phyloP scores from a whole-genome alignment of 2,888 invertebrate species.

The Philonicus albiceps region DNA sequence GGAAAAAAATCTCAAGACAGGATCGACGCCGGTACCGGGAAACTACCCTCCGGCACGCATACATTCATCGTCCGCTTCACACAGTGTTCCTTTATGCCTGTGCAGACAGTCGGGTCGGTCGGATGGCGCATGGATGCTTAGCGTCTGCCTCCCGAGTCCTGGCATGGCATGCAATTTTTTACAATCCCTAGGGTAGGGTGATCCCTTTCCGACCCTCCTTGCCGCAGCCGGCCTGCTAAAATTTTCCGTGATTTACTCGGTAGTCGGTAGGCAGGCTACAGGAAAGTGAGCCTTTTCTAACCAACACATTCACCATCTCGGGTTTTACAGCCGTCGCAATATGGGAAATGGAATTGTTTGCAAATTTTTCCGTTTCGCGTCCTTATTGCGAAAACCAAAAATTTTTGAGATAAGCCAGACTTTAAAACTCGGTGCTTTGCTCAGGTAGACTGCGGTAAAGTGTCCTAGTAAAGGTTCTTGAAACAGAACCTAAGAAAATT shows the following conservation, averaged over 20 bases:
- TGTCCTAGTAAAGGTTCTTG: background rate
- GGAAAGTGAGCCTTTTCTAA: background rate
- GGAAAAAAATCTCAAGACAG: background rate
- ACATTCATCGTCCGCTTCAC: background rate
- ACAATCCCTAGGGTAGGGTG: conserved; percentile 12
- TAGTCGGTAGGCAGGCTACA: background rate
- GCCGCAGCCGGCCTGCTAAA: background rate
- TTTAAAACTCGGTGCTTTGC: background rate
- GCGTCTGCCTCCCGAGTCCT: background rate
- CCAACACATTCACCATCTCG: background rate
- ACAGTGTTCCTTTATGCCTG: background rate
- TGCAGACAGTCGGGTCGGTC: background rate
- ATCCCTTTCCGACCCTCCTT: background rate
- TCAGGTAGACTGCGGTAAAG: background rate
- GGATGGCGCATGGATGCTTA: conserved; percentile 36
- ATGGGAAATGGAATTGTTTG: conserved; percentile 6
- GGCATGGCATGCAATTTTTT: conserved; percentile 20
- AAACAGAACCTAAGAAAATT: background rate
- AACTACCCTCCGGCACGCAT: background rate
- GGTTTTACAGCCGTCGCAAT: background rate
- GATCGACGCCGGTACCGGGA: conserved; percentile 14
- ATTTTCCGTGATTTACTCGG: background rate
- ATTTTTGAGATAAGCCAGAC: background rate
- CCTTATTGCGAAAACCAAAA: background rate
- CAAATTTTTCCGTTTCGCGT: background rate